These are phyloP conservation scores for Diadromus collaris DNA, from an alignment of 2,888 invertebrate genomes.

Conservation along the genomic window DNA sequence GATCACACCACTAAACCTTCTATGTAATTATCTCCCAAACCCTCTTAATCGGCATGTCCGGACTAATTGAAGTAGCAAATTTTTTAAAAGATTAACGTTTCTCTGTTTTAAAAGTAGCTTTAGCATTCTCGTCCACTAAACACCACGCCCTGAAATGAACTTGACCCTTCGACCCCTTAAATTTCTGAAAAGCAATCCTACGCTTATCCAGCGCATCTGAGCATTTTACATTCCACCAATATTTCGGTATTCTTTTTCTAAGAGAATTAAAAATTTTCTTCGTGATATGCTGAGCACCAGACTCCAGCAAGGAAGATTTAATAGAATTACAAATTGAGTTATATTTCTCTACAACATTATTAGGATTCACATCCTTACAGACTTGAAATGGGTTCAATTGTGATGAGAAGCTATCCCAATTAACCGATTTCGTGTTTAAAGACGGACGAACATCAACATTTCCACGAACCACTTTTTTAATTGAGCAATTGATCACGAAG, in stretches of 20 bases:
- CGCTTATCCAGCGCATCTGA: background rate
- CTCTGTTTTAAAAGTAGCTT: background rate
- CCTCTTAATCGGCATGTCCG: background rate
- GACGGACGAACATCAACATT: too few relatives aligned
- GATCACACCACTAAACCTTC: background rate
- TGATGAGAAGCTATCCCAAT: too few relatives aligned
- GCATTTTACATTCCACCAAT: background rate
- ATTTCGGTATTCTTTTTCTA: background rate
- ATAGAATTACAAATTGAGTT: background rate
- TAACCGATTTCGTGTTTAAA: too few relatives aligned
- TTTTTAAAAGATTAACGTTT: background rate
- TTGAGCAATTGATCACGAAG: background rate
- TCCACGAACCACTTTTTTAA: too few relatives aligned
- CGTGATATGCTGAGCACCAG: too few relatives aligned
- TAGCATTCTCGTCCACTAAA: background rate
- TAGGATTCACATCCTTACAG: background rate
- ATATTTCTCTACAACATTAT: background rate
- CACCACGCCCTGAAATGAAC: background rate
- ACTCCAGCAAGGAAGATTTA: background rate
- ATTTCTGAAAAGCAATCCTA: background rate
- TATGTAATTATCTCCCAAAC: constrained; percentile 22
- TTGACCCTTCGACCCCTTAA: background rate
- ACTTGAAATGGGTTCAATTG: too few relatives aligned
- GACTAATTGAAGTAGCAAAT: background rate
- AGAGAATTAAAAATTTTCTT: background rate